phyloP scores from a whole-genome alignment of 2,113 vertebrate species.

The Rhodinocichla rosea region DNA sequence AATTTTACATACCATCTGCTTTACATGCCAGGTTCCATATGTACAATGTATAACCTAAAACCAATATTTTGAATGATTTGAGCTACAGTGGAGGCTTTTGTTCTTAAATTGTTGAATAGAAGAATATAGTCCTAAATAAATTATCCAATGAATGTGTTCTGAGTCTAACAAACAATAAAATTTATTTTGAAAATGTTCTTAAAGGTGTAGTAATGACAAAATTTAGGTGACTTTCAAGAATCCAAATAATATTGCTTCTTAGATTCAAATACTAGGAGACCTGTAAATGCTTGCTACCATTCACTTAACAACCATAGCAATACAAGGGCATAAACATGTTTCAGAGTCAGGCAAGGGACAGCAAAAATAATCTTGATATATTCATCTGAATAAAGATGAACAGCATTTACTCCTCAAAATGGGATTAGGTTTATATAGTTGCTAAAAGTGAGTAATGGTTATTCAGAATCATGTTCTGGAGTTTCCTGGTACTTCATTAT shows the following conservation, averaged over 20 bases:
- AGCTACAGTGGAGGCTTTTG: slow-evolving; percentile 44
- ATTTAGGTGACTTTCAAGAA: neutral
- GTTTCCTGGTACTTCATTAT: neutral
- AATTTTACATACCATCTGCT: slow-evolving; percentile 65
- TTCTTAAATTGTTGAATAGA: slow-evolving; percentile 36
- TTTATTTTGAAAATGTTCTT: neutral
- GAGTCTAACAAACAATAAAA: neutral
- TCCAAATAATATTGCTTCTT: neutral
- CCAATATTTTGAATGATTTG: slow-evolving; percentile 57
- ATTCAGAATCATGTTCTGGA: neutral
- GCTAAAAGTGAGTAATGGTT: neutral
- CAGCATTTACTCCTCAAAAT: neutral
- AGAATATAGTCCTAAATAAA: slow-evolving; percentile 1
- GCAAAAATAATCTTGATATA: neutral
- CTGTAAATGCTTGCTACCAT: neutral
- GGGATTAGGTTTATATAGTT: neutral
- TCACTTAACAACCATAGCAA: neutral
- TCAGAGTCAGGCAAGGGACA: neutral
- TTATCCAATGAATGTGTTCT: neutral
- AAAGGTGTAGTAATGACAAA: neutral
- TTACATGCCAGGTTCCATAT: slow-evolving; percentile 62
- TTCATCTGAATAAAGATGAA: neutral
- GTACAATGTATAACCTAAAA: slow-evolving; percentile 49
- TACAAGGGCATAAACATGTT: neutral
- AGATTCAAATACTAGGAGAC: neutral